A percentile compares a stretch with the other conserved stretches of the same genome.
Conservation (phyloP, 2,888 invertebrate species). For the Ennomos erosarius region DNA sequence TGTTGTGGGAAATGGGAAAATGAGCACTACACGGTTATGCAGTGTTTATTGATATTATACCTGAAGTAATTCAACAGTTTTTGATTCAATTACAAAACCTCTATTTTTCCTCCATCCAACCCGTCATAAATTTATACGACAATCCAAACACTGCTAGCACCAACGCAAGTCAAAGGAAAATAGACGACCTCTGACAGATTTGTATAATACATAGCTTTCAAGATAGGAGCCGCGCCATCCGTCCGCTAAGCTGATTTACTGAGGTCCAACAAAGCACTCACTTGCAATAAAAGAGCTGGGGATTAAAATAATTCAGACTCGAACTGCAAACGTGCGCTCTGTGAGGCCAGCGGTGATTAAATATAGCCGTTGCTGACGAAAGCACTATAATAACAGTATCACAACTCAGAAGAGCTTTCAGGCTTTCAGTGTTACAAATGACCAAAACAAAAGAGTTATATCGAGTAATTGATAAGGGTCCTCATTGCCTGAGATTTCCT, state of each 20-base stretch:
- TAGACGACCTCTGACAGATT: conserved; percentile 55
- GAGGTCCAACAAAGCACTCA: conserved; percentile 65
- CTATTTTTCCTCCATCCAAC: background rate
- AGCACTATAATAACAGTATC: conserved; percentile 8
- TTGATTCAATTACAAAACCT: background rate
- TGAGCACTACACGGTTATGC: too few species aligned
- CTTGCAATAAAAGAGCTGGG: conserved; percentile 72
- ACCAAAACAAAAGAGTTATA: too few species aligned
- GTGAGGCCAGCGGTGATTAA: conserved; percentile 78
- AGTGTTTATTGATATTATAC: too few species aligned
- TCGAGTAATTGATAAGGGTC: too few species aligned
- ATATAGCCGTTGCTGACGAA: conserved; percentile 51
- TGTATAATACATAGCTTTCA: conserved; percentile 62
- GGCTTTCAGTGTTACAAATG: too few species aligned
- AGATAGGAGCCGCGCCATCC: conserved; percentile 71
- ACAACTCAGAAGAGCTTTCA: background rate
- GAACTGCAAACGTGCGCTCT: conserved; percentile 74
- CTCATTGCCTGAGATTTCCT: too few species aligned
- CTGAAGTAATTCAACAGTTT: too few species aligned
- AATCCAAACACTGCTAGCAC: conserved; percentile 27
- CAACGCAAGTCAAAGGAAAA: conserved; percentile 34
- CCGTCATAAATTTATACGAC: conserved; percentile 13
- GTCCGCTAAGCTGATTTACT: conserved; percentile 81
- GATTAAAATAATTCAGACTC: conserved; percentile 77
- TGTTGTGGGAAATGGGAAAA: too few species aligned